Percentiles rank a stretch among this genome's conserved stretches.
Conservation (phyloP, 2,797 vertebrate genomes). For the Buceros bicornis region DNA sequence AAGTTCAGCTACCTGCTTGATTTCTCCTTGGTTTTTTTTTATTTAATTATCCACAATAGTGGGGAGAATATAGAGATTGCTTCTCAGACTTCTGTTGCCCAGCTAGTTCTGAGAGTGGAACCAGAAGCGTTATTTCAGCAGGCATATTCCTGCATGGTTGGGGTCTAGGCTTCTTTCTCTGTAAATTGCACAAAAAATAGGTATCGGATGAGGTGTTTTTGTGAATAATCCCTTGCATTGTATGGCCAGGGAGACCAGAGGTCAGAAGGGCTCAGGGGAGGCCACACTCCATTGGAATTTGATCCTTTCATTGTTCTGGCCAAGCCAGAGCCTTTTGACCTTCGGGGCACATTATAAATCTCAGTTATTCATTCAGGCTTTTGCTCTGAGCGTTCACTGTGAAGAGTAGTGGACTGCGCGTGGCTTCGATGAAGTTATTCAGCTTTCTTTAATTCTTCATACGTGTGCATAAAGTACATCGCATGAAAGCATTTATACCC, state of each 20-base stretch:
- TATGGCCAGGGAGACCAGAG: background rate
- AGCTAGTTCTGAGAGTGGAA: background rate
- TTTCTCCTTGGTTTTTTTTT: rapidly evolving
- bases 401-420: background rate
- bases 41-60: background rate
- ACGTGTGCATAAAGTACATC: background rate
- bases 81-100: background rate
- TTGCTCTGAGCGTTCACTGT: background rate
- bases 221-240: slow-evolving; percentile 6
- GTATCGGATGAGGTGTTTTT: background rate
- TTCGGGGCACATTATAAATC: background rate
- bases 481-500: background rate
- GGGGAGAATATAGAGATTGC: background rate
- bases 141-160: background rate
- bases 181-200: background rate
- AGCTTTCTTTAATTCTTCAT: background rate
- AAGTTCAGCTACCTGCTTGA: background rate
- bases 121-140: background rate
- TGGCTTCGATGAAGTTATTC: background rate
- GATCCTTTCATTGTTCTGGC: slow-evolving; percentile 29
- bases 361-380: background rate
- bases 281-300: background rate
- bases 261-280: background rate
- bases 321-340: background rate
- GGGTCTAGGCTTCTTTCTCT: background rate